A percentile compares a stretch with the other conserved stretches of the same genome.
Evolutionary conservation across 2,113 vertebrate species (phyloP).

Genomic region (Crotalus horridus): DNA sequence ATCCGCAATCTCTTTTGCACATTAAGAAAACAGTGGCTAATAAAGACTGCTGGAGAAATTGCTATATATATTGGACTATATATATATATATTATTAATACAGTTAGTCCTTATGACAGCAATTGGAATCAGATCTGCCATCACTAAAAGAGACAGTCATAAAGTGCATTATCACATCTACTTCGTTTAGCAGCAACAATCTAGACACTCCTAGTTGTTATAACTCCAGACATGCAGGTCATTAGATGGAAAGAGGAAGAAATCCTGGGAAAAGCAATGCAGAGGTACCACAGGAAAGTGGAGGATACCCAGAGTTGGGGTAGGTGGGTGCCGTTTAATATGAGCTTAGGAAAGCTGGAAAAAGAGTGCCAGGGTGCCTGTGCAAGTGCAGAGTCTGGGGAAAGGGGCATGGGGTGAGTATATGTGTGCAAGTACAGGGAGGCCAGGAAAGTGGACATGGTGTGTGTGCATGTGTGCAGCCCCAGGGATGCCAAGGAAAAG

Average conservation of each 20-base stretch:
- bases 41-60: not conserved
- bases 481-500: no score
- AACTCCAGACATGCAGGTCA: not conserved
- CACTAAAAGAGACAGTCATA: not conserved
- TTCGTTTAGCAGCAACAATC: not conserved
- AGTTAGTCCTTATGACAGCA: not conserved
- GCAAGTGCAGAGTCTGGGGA: not conserved
- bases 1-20: not conserved
- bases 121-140: not conserved
- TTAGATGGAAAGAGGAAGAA: not conserved
- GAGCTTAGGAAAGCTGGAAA: not conserved
- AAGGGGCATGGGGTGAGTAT: not conserved
- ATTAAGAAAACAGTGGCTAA: not conserved
- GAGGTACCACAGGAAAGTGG: not conserved
- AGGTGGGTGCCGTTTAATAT: not conserved
- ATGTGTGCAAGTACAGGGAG: not conserved
- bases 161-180: not conserved
- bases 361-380: not conserved
- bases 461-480: no score
- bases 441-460: not conserved
- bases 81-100: not conserved
- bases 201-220: not conserved
- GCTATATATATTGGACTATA: not conserved
- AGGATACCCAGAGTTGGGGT: not conserved
- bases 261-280: not conserved